Percentiles rank a stretch among this genome's conserved stretches.
Conservation (phyloP, 2,113 vertebrate species). For the Stomatorhinus ivindoensis region DNA sequence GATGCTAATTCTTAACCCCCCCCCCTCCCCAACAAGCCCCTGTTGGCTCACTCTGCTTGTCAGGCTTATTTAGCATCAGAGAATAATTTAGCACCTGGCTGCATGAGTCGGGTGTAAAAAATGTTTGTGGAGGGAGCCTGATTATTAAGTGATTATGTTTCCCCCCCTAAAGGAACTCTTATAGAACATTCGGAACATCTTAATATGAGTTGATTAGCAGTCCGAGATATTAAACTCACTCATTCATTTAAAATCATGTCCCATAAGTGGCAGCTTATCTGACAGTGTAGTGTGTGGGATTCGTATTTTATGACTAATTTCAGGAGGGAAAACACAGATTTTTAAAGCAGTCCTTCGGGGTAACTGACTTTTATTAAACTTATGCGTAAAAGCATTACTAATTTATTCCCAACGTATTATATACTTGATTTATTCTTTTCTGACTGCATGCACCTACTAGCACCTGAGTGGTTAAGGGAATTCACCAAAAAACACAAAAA, state of each 20-base stretch:
- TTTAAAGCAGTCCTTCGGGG: not conserved
- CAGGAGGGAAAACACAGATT: not conserved
- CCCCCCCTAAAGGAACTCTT: not conserved
- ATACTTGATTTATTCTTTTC: not conserved
- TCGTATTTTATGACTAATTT: not conserved
- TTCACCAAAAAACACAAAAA: not conserved
- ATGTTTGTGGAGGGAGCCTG: not conserved
- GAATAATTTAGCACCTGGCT: slow-evolving; percentile 10
- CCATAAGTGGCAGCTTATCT: not conserved
- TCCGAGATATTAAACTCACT: not conserved
- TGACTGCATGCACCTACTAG: not conserved
- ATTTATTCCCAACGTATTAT: not conserved
- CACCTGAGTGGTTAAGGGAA: not conserved
- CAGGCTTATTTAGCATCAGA: slow-evolving; percentile 24
- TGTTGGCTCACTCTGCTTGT: slow-evolving; percentile 17
- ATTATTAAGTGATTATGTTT: not conserved
- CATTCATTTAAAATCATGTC: not conserved
- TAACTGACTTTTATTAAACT: not conserved
- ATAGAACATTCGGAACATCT: not conserved
- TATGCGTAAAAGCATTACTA: not conserved
- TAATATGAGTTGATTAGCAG: not conserved
- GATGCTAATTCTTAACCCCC: slow-evolving; percentile 33
- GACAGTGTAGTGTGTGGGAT: not conserved
- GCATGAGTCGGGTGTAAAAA: not conserved
- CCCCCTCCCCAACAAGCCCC: slow-evolving; percentile 8